Evolutionary conservation across 2,888 invertebrate genomes (phyloP), one percentile per base, ranked within the genome.

Genomic region (Agrochola lychnidis): DNA sequence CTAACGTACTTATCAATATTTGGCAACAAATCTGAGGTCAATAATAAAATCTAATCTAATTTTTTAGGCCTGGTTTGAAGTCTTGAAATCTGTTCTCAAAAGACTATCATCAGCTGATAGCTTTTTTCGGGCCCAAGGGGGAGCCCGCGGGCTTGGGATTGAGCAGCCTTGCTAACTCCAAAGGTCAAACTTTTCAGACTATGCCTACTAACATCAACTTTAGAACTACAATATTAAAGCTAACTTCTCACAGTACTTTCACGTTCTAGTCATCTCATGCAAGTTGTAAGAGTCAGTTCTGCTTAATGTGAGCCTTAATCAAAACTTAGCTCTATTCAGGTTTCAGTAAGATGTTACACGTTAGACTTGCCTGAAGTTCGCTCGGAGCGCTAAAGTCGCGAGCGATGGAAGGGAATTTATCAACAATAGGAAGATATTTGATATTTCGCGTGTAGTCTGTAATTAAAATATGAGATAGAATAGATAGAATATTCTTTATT

Each of bases 321-420:
- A 73, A 80, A 84, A 82, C 70, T 80, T 70, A 67, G 22, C 16
- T 59, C 45, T 69, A 71, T 74, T 84, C 61, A 79, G 30, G 61
- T 53, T 72, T n/a, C 45, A 73, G 56, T 67, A 6, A 61, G 64
- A 72, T 30, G 59, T 30, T 59, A 59, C 56, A 14, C 12, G n/a
- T 68, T 64, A 78, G 42, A 25, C 1, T 45, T 48, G 45, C 25
- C 9, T 61, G 53, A 56, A 77, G 57, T 66, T 78, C 51, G 36
- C 25, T 66, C 16, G 14, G 4, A 1, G 56, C 30, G 45, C 7
- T 70, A 4, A 45, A 75, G 48, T 42, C 19, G 25, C n/a, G 12
- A 22, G 63, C 14, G 12, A n/a, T 19, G 25, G 45, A 25, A 45
- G 7, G 4, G 36, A 0, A 51, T 64, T 66, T 72, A 53, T 45